Evolutionary conservation across 2,888 invertebrate genomes (phyloP).

Genomic region (Chironomus riparius): DNA sequence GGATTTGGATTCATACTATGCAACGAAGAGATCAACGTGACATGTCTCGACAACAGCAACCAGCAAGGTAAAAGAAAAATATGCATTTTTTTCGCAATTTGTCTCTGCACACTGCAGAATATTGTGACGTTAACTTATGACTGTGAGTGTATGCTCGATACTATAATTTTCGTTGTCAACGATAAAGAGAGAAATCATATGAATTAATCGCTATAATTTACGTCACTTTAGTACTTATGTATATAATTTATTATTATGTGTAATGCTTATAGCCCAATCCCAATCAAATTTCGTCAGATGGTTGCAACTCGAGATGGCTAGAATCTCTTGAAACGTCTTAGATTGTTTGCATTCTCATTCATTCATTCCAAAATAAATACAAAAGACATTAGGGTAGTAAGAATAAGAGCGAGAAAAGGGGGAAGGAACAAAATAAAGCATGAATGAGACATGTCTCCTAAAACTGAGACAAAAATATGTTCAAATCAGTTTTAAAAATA

Average conservation of each 20-base stretch:
- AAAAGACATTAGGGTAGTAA: too few relatives aligned
- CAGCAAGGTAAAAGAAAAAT: conserved; percentile 9
- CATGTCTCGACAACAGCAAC: conserved; percentile 24
- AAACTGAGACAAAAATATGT: too few relatives aligned
- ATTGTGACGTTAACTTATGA: not conserved
- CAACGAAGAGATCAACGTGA: conserved; percentile 15
- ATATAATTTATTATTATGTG: not conserved
- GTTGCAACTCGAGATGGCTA: too few relatives aligned
- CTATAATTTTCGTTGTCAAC: not conserved
- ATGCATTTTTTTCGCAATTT: not conserved
- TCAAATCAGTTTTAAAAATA: too few relatives aligned
- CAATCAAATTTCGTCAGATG: too few relatives aligned
- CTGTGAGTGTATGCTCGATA: not conserved
- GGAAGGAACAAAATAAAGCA: too few relatives aligned
- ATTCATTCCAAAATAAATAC: too few relatives aligned
- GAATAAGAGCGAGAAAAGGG: too few relatives aligned
- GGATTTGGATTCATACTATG: not conserved
- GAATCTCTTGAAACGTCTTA: too few relatives aligned
- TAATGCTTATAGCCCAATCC: too few relatives aligned
- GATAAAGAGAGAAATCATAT: not conserved
- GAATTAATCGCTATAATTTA: not conserved
- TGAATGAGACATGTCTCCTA: too few relatives aligned
- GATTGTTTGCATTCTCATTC: too few relatives aligned
- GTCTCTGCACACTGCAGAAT: not conserved
- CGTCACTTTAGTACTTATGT: not conserved